Percentiles rank a stretch among this genome's conserved stretches.
phyloP scores from a whole-genome alignment of 2,888 invertebrate genomes.

The Drepanosiphum platanoidis region DNA sequence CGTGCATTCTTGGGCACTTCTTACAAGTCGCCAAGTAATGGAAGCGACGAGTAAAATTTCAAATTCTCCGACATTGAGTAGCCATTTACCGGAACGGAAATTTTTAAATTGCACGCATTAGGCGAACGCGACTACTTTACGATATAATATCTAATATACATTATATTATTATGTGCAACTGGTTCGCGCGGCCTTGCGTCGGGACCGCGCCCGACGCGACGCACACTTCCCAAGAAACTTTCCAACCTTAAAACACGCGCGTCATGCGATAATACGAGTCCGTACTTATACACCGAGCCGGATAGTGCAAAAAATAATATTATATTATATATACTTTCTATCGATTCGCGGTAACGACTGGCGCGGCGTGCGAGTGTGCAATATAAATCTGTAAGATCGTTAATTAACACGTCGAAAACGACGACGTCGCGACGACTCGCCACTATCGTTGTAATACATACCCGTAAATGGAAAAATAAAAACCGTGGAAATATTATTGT shows the following conservation, averaged over 20 bases:
- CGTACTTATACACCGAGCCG: not conserved
- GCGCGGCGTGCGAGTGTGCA: not conserved
- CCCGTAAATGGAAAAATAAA: not conserved
- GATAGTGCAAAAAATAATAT: not conserved
- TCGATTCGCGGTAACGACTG: not conserved
- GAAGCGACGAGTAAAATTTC: not conserved
- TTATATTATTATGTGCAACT: slow-evolving; percentile 9
- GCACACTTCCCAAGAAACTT: slow-evolving; percentile 42
- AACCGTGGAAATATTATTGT: too few relatives aligned
- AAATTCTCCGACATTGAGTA: not conserved
- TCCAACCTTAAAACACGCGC: slow-evolving; percentile 18
- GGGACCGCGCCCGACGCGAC: slow-evolving; percentile 36
- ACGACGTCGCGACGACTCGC: not conserved
- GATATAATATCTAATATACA: too few relatives aligned
- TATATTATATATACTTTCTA: not conserved
- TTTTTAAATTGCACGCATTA: not conserved
- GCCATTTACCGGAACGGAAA: slow-evolving; percentile 19
- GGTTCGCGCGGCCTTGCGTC: slow-evolving; percentile 44
- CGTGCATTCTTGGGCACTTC: too few relatives aligned
- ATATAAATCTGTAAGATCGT: not conserved
- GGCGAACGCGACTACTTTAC: not conserved
- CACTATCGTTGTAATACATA: not conserved
- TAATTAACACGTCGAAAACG: not conserved
- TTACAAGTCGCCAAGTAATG: too few relatives aligned
- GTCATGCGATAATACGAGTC: not conserved